Conservation (phyloP, 2,888 invertebrate species). For the Phytoseiulus persimilis region DNA sequence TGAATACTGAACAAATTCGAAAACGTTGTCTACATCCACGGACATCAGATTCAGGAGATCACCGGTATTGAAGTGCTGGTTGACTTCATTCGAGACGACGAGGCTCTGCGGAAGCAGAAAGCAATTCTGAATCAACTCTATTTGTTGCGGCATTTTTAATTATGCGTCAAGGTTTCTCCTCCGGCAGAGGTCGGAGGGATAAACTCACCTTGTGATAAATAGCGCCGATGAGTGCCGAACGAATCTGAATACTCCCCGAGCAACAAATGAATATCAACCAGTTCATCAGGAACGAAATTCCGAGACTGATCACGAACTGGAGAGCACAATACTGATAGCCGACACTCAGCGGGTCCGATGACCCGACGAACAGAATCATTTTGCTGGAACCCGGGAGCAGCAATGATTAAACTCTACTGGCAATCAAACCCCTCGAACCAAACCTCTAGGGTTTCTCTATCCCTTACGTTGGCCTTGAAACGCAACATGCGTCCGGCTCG, state of each 20-base stretch:
- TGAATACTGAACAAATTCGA: slow-evolving; percentile 42
- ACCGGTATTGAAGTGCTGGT: slow-evolving; percentile 43
- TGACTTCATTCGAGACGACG: slow-evolving; percentile 41
- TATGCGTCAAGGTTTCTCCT: too few relatives aligned
- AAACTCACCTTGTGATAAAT: slow-evolving; percentile 43
- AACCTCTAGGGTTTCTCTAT: too few relatives aligned
- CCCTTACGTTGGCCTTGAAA: too few relatives aligned
- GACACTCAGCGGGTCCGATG: slow-evolving; percentile 49
- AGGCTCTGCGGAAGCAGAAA: too few relatives aligned
- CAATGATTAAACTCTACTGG: background rate
- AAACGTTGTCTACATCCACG: slow-evolving; percentile 44
- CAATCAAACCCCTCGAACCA: background rate
- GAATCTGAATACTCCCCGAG: slow-evolving; percentile 42
- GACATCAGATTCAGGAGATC: slow-evolving; percentile 46
- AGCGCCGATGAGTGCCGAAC: slow-evolving; percentile 43
- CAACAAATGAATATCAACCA: slow-evolving; percentile 42
- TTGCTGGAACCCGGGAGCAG: background rate
- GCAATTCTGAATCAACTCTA: background rate
- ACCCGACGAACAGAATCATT: slow-evolving; percentile 40
- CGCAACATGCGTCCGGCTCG: too few relatives aligned
- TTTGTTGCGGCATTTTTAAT: too few relatives aligned
- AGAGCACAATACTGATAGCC: slow-evolving; percentile 51
- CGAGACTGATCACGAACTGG: slow-evolving; percentile 49
- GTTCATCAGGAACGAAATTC: slow-evolving; percentile 34
- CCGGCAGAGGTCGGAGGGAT: too few relatives aligned